Conservation (phyloP, 53 echinoderm and acorn worm genomes). For the Patiria pectinifera region DNA sequence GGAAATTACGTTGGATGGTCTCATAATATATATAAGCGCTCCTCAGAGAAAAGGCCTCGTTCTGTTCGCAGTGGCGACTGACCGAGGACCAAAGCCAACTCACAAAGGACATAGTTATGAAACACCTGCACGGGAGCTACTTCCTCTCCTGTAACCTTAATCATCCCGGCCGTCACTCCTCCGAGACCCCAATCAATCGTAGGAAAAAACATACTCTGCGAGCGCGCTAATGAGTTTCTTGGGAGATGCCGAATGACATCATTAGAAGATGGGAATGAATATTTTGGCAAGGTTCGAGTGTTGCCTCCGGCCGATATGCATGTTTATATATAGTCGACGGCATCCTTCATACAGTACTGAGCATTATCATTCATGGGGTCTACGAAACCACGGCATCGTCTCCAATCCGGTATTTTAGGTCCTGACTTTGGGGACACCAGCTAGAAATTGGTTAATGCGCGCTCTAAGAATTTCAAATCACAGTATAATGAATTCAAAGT, state of each 20-base stretch:
- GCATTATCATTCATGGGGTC: background rate
- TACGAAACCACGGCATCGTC: too few species aligned
- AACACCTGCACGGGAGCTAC: background rate
- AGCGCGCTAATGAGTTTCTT: conserved; percentile 6
- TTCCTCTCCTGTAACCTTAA: background rate
- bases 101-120: background rate
- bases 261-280: background rate
- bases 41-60: background rate
- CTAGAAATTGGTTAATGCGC: too few species aligned
- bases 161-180: background rate
- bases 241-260: background rate
- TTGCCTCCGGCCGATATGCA: background rate
- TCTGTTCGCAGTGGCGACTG: too few species aligned
- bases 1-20: background rate
- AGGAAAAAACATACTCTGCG: background rate
- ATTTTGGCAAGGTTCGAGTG: background rate
- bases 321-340: background rate
- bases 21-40: background rate
- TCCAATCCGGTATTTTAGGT: too few species aligned
- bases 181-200: background rate
- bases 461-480: too few species aligned
- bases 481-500: too few species aligned
- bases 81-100: background rate
- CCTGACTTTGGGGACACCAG: too few species aligned
- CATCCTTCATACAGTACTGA: background rate